phyloP scores from a whole-genome alignment of 2,888 invertebrate species.

The Anaspis maculata region DNA sequence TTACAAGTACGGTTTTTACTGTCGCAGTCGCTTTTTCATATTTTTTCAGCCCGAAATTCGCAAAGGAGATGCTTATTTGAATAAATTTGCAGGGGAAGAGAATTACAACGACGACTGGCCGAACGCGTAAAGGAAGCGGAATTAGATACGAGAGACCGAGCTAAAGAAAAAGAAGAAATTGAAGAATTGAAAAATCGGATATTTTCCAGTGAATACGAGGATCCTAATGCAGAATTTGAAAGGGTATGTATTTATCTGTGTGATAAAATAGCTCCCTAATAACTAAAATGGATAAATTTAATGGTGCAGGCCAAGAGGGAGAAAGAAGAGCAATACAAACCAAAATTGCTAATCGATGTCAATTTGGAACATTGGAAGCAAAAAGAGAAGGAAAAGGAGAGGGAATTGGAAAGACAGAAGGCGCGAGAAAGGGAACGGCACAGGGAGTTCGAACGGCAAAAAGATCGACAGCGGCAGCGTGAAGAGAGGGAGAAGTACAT shows the following conservation, averaged over 20 bases:
- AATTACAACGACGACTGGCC: conserved; percentile 80
- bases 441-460: conserved; percentile 71
- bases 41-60: background rate
- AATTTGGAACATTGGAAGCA: conserved; percentile 54
- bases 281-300: background rate
- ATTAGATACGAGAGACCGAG: conserved; percentile 81
- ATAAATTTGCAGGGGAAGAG: conserved; percentile 57
- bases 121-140: conserved; percentile 92
- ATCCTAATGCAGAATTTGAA: conserved; percentile 57
- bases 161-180: conserved; percentile 81
- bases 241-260: too few species aligned
- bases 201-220: conserved; percentile 57
- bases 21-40: too few species aligned
- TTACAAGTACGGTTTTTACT: conserved; percentile 68
- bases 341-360: conserved; percentile 70
- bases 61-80: conserved; percentile 1
- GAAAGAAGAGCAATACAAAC: conserved; percentile 76
- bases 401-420: conserved; percentile 43
- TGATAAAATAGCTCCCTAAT: background rate
- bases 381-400: conserved; percentile 50
- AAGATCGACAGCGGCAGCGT: conserved; percentile 36
- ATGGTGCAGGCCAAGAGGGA: conserved; percentile 62
- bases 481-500: conserved; percentile 45
- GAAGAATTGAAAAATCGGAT: conserved; percentile 74
- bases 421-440: conserved; percentile 74